Percentiles rank a stretch among this genome's conserved stretches.
Evolutionary conservation across 2,888 invertebrate species (phyloP).

Genomic region (Perizoma flavofasciatum): DNA sequence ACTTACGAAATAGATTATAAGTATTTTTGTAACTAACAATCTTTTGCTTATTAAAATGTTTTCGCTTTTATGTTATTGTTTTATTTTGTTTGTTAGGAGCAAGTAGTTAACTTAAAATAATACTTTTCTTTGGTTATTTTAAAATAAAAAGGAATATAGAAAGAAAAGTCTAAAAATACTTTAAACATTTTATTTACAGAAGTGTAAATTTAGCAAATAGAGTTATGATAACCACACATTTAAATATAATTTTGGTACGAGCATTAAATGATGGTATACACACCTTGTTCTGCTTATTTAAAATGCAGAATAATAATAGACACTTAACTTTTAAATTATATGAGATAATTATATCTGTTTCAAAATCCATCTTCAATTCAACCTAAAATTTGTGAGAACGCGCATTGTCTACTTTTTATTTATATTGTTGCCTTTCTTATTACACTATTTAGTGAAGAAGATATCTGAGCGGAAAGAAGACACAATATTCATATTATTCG

Average conservation of each 20-base stretch:
- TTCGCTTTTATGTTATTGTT: slow-evolving; percentile 51
- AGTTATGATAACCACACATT: slow-evolving; percentile 53
- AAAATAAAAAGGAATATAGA: too few species aligned
- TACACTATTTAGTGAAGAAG: neutral
- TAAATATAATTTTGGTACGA: slow-evolving; percentile 30
- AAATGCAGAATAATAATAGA: slow-evolving; percentile 9
- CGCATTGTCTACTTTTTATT: neutral
- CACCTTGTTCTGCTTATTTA: neutral
- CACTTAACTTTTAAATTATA: slow-evolving; percentile 7
- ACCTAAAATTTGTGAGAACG: neutral
- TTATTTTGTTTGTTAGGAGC: slow-evolving; percentile 43
- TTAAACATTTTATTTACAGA: slow-evolving; percentile 70
- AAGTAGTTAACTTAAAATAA: neutral
- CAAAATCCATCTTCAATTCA: neutral
- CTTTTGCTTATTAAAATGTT: slow-evolving; percentile 50
- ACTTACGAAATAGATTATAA: slow-evolving; percentile 44
- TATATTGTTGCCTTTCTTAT: slow-evolving; percentile 1
- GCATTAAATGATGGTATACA: slow-evolving; percentile 19
- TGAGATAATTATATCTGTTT: slow-evolving; percentile 2
- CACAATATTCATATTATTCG: neutral
- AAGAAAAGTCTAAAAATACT: slow-evolving; percentile 35
- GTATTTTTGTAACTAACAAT: slow-evolving; percentile 54
- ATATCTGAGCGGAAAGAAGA: too few species aligned
- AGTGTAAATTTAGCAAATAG: slow-evolving; percentile 65
- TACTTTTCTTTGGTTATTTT: too few species aligned